Evolutionary conservation across 2,888 invertebrate genomes (phyloP).

Genomic region (Criorhina ranunculi): DNA sequence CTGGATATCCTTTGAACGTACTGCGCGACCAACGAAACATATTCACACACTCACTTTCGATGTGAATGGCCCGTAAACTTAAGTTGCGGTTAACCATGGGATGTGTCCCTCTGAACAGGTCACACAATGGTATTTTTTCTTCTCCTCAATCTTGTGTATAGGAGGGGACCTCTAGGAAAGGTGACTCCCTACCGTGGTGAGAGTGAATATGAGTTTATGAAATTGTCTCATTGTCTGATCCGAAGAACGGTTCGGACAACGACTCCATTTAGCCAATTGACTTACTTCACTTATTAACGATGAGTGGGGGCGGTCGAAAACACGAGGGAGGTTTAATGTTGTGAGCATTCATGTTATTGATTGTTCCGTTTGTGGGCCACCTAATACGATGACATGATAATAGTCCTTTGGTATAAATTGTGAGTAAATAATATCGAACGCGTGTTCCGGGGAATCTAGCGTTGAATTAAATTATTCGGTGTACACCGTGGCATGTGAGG

Average conservation of each 20-base stretch:
- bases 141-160: conserved; percentile 38
- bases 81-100: conserved; percentile 66
- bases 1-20: conserved; percentile 20
- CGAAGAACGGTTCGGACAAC: conserved; percentile 17
- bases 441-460: conserved; percentile 18
- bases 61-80: conserved; percentile 69
- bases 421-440: conserved; percentile 47
- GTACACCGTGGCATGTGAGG: not conserved
- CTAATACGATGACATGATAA: conserved; percentile 56
- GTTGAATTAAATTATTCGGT: conserved; percentile 51
- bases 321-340: conserved; percentile 52
- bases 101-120: conserved; percentile 61
- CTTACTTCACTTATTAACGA: conserved; percentile 73
- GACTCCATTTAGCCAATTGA: conserved; percentile 69
- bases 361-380: conserved; percentile 53
- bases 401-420: conserved; percentile 42
- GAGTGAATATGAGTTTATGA: conserved; percentile 65
- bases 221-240: conserved; percentile 60
- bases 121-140: conserved; percentile 38
- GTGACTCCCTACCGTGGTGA: conserved; percentile 23
- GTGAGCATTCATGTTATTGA: conserved; percentile 67
- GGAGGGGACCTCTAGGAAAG: conserved; percentile 14
- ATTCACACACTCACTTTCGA: conserved; percentile 65
- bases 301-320: conserved; percentile 23
- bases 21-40: conserved; percentile 39